phyloP scores from a whole-genome alignment of 1,140 invertebrate genomes.

The Centruroides sculpturatus region DNA sequence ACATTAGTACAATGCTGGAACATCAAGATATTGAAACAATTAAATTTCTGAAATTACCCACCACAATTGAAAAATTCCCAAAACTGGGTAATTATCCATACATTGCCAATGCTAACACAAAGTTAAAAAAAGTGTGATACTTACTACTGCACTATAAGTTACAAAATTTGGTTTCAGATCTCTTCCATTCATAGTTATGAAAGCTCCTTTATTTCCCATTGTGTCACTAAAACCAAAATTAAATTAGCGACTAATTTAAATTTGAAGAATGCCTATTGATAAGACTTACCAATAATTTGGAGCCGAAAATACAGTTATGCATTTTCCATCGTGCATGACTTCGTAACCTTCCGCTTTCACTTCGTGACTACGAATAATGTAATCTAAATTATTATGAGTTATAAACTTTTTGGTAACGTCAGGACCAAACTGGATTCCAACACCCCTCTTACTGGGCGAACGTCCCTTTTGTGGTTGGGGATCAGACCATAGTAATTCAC shows the following conservation, averaged over 20 bases:
- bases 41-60: no score
- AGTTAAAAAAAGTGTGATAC: constrained; percentile 25
- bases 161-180: constrained; percentile 79
- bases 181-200: constrained; percentile 85
- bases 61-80: no score
- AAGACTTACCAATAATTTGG: constrained; percentile 88
- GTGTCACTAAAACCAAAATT: constrained; percentile 63
- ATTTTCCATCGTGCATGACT: constrained; percentile 80
- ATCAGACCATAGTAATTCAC: constrained; percentile 95
- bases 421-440: constrained; percentile 96
- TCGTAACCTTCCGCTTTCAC: constrained; percentile 96
- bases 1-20: no score
- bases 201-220: constrained; percentile 96
- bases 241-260: background rate
- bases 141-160: constrained; percentile 84
- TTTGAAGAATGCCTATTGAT: background rate
- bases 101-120: no score
- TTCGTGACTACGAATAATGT: constrained; percentile 92
- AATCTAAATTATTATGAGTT: constrained; percentile 70
- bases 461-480: constrained; percentile 75
- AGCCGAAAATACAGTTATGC: constrained; percentile 92
- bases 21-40: no score
- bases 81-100: no score
- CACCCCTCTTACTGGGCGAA: constrained; percentile 86
- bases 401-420: constrained; percentile 87